Percentiles rank a stretch among this genome's conserved stretches.
phyloP scores from a whole-genome alignment of 2,888 invertebrate genomes.

The Stomorhina lunata region DNA sequence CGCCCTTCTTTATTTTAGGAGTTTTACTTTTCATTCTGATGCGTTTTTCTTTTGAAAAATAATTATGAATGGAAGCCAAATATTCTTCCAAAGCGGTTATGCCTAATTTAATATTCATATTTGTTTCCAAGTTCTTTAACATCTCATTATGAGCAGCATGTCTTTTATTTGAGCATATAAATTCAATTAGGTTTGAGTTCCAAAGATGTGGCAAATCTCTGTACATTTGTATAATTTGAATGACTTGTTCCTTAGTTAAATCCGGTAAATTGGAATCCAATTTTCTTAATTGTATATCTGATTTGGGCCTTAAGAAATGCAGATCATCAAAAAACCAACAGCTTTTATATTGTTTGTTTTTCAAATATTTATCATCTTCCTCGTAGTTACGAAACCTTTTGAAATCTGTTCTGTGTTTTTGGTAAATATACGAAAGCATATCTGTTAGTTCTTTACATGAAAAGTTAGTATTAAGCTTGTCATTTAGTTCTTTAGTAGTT shows the following conservation, averaged over 20 bases:
- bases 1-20: neutral
- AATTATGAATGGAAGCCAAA: conserved; percentile 37
- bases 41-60: conserved; percentile 52
- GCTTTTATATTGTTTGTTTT: conserved; percentile 24
- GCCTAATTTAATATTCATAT: conserved; percentile 29
- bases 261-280: conserved; percentile 34
- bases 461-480: conserved; percentile 12
- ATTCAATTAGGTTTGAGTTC: conserved; percentile 57
- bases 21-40: conserved; percentile 19
- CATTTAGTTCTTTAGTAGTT: conserved; percentile 41
- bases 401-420: conserved; percentile 35
- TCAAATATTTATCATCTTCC: conserved; percentile 7
- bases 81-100: conserved; percentile 27
- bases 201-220: conserved; percentile 55
- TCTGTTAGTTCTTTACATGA: conserved; percentile 31
- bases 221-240: conserved; percentile 50
- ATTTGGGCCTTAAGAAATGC: conserved; percentile 39
- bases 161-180: conserved; percentile 44
- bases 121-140: conserved; percentile 35
- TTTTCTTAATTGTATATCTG: conserved; percentile 32
- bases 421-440: conserved; percentile 45
- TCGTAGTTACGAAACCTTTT: conserved; percentile 31
- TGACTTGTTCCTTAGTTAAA: conserved; percentile 38
- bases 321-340: conserved; percentile 54
- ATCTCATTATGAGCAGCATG: conserved; percentile 47